Evolutionary conservation across 2,888 invertebrate genomes (phyloP).

Genomic region (Toxonevra muliebris): DNA sequence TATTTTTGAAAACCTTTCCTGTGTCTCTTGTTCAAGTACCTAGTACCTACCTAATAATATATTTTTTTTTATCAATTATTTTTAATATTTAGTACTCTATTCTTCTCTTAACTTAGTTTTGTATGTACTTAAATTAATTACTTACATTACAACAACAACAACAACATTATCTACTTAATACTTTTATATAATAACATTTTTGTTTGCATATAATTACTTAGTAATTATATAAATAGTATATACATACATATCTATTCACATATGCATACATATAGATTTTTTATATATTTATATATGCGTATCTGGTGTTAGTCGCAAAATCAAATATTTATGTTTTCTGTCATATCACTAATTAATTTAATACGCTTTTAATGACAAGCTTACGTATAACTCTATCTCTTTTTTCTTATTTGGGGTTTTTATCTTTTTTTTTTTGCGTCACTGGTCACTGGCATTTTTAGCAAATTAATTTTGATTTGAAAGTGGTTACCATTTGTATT

Average conservation of each 20-base stretch:
- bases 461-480: too few relatives aligned
- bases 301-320: slow-evolving; percentile 63
- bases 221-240: background rate
- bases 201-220: background rate
- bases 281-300: slow-evolving; percentile 51
- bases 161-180: too few relatives aligned
- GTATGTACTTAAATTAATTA: slow-evolving; percentile 31
- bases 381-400: too few relatives aligned
- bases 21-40: slow-evolving; percentile 39
- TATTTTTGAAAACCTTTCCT: slow-evolving; percentile 51
- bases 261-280: slow-evolving; percentile 1
- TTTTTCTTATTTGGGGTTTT: too few relatives aligned
- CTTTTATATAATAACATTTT: too few relatives aligned
- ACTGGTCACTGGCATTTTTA: too few relatives aligned
- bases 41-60: slow-evolving; percentile 3
- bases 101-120: too few relatives aligned
- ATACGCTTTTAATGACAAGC: slow-evolving; percentile 16
- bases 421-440: too few relatives aligned
- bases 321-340: slow-evolving; percentile 49
- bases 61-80: slow-evolving; percentile 10
- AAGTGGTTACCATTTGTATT: too few relatives aligned
- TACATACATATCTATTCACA: slow-evolving; percentile 24
- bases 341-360: slow-evolving; percentile 54
- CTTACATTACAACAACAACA: background rate
- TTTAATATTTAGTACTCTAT: slow-evolving; percentile 7